Evolutionary conservation across 2,797 vertebrate species (phyloP).

Genomic region (Lutjanus campechanus): DNA sequence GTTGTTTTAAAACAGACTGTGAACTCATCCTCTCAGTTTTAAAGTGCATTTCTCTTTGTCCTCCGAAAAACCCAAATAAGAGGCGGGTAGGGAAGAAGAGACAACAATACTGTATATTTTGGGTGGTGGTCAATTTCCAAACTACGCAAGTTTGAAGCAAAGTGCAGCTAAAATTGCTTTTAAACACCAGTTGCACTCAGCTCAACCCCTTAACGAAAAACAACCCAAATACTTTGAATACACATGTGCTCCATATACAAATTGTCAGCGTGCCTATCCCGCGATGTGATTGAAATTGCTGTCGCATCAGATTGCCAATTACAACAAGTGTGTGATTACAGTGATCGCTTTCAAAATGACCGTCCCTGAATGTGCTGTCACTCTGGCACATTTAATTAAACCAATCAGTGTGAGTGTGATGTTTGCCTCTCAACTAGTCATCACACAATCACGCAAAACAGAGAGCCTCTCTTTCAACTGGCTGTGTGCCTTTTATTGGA

Average conservation of each 20-base stretch:
- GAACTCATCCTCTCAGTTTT: background rate
- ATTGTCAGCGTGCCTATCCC: slow-evolving; percentile 48
- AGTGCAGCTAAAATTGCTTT: slow-evolving; percentile 49
- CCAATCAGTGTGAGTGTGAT: slow-evolving; percentile 62
- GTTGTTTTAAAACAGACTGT: background rate
- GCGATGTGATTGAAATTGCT: slow-evolving; percentile 72
- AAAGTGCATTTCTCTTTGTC: background rate
- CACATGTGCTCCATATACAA: slow-evolving; percentile 39
- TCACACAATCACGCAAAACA: slow-evolving; percentile 44
- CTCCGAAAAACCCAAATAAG: background rate
- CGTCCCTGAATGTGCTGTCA: slow-evolving; percentile 63
- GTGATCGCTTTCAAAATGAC: slow-evolving; percentile 74
- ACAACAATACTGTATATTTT: background rate
- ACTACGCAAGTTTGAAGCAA: slow-evolving; percentile 35
- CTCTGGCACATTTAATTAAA: slow-evolving; percentile 71
- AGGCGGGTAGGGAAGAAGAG: no score
- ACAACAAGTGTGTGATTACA: slow-evolving; percentile 75
- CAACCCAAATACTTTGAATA: slow-evolving; percentile 38
- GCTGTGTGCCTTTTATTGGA: slow-evolving; percentile 36
- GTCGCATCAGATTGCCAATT: slow-evolving; percentile 70
- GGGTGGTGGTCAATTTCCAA: slow-evolving; percentile 25
- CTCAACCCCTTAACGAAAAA: slow-evolving; percentile 39
- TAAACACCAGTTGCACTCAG: slow-evolving; percentile 52
- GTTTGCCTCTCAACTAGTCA: slow-evolving; percentile 61
- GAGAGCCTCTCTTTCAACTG: slow-evolving; percentile 46